These are phyloP conservation scores for Pao palembangensis DNA, from an alignment of 2,113 vertebrate genomes.

Conservation along the genomic window DNA sequence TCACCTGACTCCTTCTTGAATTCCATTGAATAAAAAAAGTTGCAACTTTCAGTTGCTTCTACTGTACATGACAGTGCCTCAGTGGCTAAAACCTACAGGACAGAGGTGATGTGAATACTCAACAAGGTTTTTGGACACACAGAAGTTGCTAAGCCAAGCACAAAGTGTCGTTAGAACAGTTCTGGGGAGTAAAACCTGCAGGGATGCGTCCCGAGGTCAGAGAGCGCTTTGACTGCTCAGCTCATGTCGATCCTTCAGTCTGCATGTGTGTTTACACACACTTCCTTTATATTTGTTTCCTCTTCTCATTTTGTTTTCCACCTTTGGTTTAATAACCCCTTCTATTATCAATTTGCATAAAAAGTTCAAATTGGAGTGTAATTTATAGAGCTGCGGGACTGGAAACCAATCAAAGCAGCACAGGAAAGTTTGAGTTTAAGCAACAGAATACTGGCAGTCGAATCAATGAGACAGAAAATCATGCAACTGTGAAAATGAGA, in stretches of 20 bases:
- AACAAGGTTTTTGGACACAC: conserved; percentile 22
- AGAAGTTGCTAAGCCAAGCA: conserved; percentile 50
- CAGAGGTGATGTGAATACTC: conserved; percentile 36
- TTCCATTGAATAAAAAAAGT: conserved; percentile 6
- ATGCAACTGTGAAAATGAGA: too few relatives aligned
- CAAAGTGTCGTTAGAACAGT: conserved; percentile 23
- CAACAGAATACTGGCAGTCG: too few relatives aligned
- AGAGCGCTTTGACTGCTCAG: conserved; percentile 38
- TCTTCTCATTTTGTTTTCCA: too few relatives aligned
- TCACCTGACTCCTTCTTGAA: not conserved
- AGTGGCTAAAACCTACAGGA: conserved; percentile 2
- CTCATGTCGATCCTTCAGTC: conserved; percentile 16
- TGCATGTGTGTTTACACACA: not conserved
- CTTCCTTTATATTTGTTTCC: not conserved
- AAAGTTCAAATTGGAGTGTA: too few relatives aligned
- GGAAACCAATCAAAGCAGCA: too few relatives aligned
- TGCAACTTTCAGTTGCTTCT: conserved; percentile 27
- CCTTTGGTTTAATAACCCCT: not conserved
- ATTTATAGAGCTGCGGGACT: too few relatives aligned
- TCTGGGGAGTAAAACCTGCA: conserved; percentile 40
- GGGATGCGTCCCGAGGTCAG: conserved; percentile 41
- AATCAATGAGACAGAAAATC: too few relatives aligned
- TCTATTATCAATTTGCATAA: too few relatives aligned
- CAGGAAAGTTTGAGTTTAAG: too few relatives aligned
- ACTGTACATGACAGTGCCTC: conserved; percentile 21